A percentile compares a stretch with the other conserved stretches of the same genome.
phyloP scores from a whole-genome alignment of 1,140 invertebrate species.

The Ganaspis sp. region DNA sequence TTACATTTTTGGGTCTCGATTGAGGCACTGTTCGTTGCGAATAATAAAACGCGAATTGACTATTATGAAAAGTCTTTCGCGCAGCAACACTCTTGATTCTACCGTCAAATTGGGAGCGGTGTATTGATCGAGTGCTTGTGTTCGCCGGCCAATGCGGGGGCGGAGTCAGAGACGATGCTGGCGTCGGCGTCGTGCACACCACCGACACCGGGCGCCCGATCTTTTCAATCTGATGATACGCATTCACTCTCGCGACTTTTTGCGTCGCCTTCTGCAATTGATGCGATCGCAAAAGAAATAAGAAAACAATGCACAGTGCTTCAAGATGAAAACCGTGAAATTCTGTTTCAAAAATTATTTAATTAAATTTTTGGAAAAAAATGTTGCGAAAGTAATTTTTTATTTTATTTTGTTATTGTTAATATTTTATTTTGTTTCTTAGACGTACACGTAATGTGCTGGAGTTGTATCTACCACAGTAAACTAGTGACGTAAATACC shows the following conservation, averaged over 20 bases:
- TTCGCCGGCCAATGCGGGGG: slow-evolving; percentile 26
- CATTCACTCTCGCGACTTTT: not conserved
- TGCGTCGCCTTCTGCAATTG: too few species aligned
- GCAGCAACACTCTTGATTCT: not conserved
- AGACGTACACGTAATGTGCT: too few species aligned
- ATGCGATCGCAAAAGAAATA: too few species aligned
- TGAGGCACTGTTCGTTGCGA: not conserved
- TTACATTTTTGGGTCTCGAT: not conserved
- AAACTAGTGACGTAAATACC: too few species aligned
- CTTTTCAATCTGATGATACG: not conserved
- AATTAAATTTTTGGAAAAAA: too few species aligned
- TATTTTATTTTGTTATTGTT: too few species aligned
- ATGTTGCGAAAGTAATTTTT: too few species aligned
- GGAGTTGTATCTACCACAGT: too few species aligned
- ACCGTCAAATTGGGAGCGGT: slow-evolving; percentile 12
- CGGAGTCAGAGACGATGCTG: not conserved
- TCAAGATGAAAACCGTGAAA: too few species aligned
- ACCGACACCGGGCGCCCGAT: not conserved
- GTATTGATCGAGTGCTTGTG: slow-evolving; percentile 8
- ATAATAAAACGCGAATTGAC: slow-evolving; percentile 14
- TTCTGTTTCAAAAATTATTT: too few species aligned
- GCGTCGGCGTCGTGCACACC: slow-evolving; percentile 19
- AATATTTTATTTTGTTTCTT: too few species aligned
- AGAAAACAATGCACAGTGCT: too few species aligned
- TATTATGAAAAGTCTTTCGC: not conserved